These are phyloP conservation scores for Baryphthengus martii DNA, from an alignment of 2,113 vertebrate species.

Conservation along the genomic window DNA sequence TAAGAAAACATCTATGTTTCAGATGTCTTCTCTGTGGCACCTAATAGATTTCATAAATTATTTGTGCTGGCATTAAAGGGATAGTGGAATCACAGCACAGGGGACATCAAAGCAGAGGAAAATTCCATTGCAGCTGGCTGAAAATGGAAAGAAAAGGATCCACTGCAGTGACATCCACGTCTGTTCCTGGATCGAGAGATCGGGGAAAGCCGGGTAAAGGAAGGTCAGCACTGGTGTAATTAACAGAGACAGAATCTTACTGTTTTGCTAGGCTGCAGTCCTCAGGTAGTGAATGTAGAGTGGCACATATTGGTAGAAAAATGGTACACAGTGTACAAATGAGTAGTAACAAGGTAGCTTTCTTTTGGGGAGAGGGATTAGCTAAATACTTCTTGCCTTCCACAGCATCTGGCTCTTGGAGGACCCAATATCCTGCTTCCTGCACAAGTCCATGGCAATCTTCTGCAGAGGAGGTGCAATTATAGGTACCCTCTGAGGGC, in stretches of 20 bases:
- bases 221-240: not conserved
- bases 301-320: not conserved
- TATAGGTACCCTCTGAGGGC: not conserved
- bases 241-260: not conserved
- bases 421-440: not conserved
- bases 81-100: not conserved
- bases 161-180: not conserved
- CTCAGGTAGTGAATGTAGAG: not conserved
- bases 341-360: not conserved
- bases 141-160: not conserved
- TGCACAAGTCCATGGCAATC: not conserved
- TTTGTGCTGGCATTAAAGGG: not conserved
- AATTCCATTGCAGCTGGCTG: not conserved
- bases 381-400: not conserved
- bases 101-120: not conserved
- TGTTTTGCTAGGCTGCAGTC: not conserved
- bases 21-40: constrained; percentile 1
- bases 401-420: not conserved
- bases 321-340: fast-evolving
- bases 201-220: not conserved
- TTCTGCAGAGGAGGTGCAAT: not conserved
- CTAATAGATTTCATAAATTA: constrained; percentile 42
- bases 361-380: not conserved
- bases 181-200: not conserved
- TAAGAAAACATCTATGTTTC: constrained; percentile 23